Evolutionary conservation across 2,888 invertebrate species (phyloP).

Genomic region (Nyleta sp.): DNA sequence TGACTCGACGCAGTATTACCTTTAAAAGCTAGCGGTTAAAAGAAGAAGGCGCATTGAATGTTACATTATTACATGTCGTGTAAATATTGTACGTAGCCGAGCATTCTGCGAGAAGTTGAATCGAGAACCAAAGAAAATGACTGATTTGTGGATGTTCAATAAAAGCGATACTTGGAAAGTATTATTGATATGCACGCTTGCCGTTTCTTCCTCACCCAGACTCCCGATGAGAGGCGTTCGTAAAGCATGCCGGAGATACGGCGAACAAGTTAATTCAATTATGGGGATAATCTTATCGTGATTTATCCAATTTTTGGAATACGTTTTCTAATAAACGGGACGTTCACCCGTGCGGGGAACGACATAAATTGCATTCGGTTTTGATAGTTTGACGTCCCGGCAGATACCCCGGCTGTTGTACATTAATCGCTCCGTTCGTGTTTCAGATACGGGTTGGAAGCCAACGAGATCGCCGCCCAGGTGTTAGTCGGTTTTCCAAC

Average conservation of each 20-base stretch:
- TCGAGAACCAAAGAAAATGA: too few species aligned
- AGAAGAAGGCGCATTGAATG: too few species aligned
- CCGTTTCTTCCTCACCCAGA: too few species aligned
- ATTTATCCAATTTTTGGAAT: constrained; percentile 55
- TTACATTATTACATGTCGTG: too few species aligned
- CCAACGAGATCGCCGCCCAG: constrained; percentile 57
- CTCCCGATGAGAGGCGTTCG: constrained; percentile 33
- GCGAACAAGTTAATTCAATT: constrained; percentile 62
- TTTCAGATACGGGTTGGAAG: constrained; percentile 53
- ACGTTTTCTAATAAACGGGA: constrained; percentile 51
- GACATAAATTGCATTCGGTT: constrained; percentile 53
- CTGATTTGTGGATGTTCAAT: too few species aligned
- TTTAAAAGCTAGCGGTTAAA: too few species aligned
- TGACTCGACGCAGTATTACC: too few species aligned
- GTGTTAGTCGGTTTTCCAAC: constrained; percentile 71
- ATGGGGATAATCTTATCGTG: constrained; percentile 53
- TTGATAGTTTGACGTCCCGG: constrained; percentile 57
- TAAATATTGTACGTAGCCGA: too few species aligned
- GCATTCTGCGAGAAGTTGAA: too few species aligned
- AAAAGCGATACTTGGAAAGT: too few species aligned
- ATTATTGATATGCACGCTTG: too few species aligned
- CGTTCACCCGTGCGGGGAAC: constrained; percentile 38
- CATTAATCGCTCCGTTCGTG: constrained; percentile 58
- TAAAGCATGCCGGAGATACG: constrained; percentile 47
- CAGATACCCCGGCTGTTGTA: constrained; percentile 43